Evolutionary conservation across 2,888 invertebrate species (phyloP).

Genomic region (Diploptera punctata): DNA sequence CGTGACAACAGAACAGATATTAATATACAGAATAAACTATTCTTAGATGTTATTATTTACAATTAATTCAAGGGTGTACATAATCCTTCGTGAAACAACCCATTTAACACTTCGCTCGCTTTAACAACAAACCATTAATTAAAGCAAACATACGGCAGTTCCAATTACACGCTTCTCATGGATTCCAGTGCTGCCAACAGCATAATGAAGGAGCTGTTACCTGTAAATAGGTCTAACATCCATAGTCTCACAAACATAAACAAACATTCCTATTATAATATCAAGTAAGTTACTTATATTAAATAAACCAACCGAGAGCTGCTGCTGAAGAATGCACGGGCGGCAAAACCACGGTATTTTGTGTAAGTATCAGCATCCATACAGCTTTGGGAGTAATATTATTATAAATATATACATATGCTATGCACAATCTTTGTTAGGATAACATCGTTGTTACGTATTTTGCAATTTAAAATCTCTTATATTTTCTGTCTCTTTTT

Average conservation of each 20-base stretch:
- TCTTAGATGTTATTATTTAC: too few relatives aligned
- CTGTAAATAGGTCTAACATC: neutral
- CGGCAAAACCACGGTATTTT: neutral
- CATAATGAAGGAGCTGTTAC: neutral
- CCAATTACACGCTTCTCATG: neutral
- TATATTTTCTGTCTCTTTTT: too few relatives aligned
- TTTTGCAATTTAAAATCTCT: too few relatives aligned
- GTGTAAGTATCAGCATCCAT: constrained; percentile 6
- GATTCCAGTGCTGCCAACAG: neutral
- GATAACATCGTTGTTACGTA: too few relatives aligned
- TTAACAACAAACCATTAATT: neutral
- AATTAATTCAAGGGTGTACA: neutral
- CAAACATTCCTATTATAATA: neutral
- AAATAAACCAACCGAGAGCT: neutral
- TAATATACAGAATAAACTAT: too few relatives aligned
- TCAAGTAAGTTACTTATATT: neutral
- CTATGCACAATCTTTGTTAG: too few relatives aligned
- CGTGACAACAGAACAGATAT: too few relatives aligned
- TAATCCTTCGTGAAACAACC: neutral
- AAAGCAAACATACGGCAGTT: neutral
- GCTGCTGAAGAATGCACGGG: neutral
- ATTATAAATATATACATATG: too few relatives aligned
- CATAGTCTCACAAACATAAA: neutral
- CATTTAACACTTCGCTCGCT: neutral
- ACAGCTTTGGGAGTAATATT: too few relatives aligned